These are phyloP conservation scores for Phylloscopus trochilus DNA, from an alignment of 2,113 vertebrate genomes.

Conservation along the genomic window DNA sequence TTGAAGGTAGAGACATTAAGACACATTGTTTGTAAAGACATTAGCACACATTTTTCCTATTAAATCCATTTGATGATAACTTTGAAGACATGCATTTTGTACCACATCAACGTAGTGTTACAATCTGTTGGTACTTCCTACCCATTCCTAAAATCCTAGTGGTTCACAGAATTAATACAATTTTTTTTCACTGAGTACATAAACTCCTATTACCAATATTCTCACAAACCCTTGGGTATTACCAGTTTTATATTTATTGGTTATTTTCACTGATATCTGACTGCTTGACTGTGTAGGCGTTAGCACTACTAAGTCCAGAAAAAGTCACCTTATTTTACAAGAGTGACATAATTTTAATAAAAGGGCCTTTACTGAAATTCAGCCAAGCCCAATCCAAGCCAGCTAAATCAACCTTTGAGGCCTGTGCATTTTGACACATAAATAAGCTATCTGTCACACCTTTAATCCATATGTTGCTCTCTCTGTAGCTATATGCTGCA, in stretches of 20 bases:
- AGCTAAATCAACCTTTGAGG: not conserved
- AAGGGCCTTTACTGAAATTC: not conserved
- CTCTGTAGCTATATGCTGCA: not conserved
- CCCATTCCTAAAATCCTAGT: not conserved
- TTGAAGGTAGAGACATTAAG: not conserved
- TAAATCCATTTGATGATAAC: not conserved
- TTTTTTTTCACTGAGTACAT: not conserved
- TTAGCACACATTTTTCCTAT: not conserved
- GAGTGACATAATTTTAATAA: not conserved
- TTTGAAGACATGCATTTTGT: not conserved
- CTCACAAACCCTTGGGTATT: not conserved
- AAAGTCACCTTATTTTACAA: not conserved
- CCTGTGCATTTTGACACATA: not conserved
- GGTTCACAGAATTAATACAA: not conserved
- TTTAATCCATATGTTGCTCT: not conserved
- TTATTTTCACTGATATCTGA: not conserved
- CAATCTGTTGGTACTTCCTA: not conserved
- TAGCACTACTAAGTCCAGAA: not conserved
- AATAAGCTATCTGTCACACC: not conserved
- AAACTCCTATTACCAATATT: not conserved
- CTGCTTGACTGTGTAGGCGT: not conserved
- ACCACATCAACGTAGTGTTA: too few species aligned
- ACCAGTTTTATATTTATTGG: not conserved
- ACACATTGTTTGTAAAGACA: not conserved
- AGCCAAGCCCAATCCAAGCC: not conserved